These are phyloP conservation scores for Doris montereyensis DNA, from an alignment of 2,888 invertebrate species.

Conservation along the genomic window DNA sequence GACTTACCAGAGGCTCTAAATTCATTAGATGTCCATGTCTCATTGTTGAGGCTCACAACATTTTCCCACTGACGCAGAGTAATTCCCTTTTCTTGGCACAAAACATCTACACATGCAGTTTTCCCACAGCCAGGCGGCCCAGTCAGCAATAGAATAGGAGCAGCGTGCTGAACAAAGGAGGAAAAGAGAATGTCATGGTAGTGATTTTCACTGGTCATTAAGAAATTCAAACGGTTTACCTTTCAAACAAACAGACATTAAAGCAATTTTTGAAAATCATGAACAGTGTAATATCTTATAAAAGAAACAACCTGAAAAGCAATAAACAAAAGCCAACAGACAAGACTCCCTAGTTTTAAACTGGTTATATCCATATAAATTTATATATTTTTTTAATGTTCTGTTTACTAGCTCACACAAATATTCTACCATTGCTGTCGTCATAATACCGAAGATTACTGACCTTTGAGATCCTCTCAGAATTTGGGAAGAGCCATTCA, in stretches of 20 bases:
- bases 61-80: slow-evolving; percentile 87
- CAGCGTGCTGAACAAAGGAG: slow-evolving; percentile 35
- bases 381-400: too few relatives aligned
- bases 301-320: too few relatives aligned
- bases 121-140: slow-evolving; percentile 91
- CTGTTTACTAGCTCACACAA: too few relatives aligned
- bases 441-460: background rate
- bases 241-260: background rate
- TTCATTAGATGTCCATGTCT: too few relatives aligned
- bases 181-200: background rate
- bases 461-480: slow-evolving; percentile 29
- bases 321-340: too few relatives aligned
- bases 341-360: too few relatives aligned
- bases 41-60: too few relatives aligned
- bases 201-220: background rate
- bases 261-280: background rate
- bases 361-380: too few relatives aligned
- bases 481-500: slow-evolving; percentile 77
- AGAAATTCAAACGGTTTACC: background rate
- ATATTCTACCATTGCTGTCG: too few relatives aligned
- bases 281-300: background rate
- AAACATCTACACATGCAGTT: slow-evolving; percentile 80
- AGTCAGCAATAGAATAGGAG: slow-evolving; percentile 79
- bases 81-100: slow-evolving; percentile 79
- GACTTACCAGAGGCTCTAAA: too few relatives aligned